Evolutionary conservation across 2,888 invertebrate species (phyloP).

Genomic region (Gymnocheta viridis): DNA sequence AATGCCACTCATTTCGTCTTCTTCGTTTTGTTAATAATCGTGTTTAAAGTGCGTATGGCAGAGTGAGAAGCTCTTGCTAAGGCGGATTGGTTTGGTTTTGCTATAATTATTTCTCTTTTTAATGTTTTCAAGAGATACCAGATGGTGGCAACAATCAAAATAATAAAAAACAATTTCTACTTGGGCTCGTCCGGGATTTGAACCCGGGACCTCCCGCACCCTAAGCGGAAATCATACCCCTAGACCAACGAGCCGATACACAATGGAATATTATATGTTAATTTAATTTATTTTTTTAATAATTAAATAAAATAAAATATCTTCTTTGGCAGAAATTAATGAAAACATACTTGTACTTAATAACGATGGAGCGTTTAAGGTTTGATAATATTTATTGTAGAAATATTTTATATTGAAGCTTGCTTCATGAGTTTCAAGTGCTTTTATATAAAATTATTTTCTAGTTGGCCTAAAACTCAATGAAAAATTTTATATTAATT

Average conservation of each 20-base stretch:
- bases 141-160: background rate
- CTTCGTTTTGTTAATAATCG: background rate
- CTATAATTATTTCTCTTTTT: slow-evolving; percentile 10
- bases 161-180: background rate
- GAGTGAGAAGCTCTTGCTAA: slow-evolving; percentile 18
- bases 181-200: slow-evolving; percentile 82
- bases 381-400: too few relatives aligned
- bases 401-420: too few relatives aligned
- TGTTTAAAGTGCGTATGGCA: slow-evolving; percentile 28
- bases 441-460: too few relatives aligned
- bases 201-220: slow-evolving; percentile 83
- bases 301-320: too few relatives aligned
- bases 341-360: too few relatives aligned
- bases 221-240: slow-evolving; percentile 83
- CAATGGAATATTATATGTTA: background rate
- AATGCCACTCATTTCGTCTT: slow-evolving; percentile 15
- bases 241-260: slow-evolving; percentile 76
- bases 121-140: slow-evolving; percentile 8
- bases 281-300: too few relatives aligned
- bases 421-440: too few relatives aligned
- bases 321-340: too few relatives aligned
- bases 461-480: too few relatives aligned
- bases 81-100: background rate
- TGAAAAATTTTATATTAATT: too few relatives aligned
- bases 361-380: too few relatives aligned